These are phyloP conservation scores for Dinomys branickii DNA, from an alignment of 2,113 vertebrate species.

Conservation along the genomic window DNA sequence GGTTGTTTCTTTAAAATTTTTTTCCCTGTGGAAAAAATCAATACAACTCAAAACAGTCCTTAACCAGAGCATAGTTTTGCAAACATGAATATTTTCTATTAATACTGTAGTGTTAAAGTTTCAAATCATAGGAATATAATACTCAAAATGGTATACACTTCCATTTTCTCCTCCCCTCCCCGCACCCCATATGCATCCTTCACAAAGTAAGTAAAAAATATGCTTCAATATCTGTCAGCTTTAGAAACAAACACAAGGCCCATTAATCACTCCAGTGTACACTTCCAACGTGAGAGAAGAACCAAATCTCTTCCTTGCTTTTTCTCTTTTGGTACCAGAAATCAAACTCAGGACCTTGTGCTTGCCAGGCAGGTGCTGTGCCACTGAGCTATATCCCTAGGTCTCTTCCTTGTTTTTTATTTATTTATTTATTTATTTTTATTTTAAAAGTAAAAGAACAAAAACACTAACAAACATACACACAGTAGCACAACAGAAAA, in stretches of 20 bases:
- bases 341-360: too few species aligned
- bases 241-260: background rate
- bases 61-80: background rate
- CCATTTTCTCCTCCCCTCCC: background rate
- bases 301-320: background rate
- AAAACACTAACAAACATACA: too few species aligned
- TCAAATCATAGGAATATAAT: background rate
- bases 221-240: slow-evolving; percentile 7
- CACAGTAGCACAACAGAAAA: too few species aligned
- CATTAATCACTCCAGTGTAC: slow-evolving; percentile 14
- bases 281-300: slow-evolving; percentile 40
- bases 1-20: slow-evolving; percentile 32
- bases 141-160: slow-evolving; percentile 16
- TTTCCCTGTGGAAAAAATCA: slow-evolving; percentile 55
- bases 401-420: background rate
- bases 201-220: background rate
- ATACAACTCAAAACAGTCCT: slow-evolving; percentile 29
- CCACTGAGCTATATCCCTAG: too few species aligned
- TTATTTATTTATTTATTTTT: too few species aligned
- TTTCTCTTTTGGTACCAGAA: background rate
- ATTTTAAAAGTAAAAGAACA: too few species aligned
- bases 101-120: background rate
- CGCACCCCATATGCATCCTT: background rate
- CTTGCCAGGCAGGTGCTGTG: too few species aligned
- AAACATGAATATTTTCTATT: slow-evolving; percentile 40